Percentiles rank a stretch among this genome's conserved stretches.
These are phyloP conservation scores for Rhinogobius similis DNA, from an alignment of 2,113 vertebrate genomes.

Conservation along the genomic window DNA sequence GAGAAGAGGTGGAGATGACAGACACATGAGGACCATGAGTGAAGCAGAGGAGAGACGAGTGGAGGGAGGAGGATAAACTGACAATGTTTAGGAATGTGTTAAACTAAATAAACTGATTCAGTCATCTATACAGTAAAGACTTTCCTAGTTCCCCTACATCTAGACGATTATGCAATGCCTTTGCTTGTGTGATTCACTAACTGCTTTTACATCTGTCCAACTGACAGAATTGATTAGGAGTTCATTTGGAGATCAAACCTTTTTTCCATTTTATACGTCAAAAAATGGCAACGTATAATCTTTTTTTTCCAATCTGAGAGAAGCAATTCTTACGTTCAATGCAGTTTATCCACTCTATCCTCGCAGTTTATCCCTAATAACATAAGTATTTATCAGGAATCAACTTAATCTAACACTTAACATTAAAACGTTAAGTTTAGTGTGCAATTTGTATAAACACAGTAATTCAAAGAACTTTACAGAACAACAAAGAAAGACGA, in stretches of 20 bases:
- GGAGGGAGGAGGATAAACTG: slow-evolving; percentile 1
- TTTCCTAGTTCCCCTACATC: neutral
- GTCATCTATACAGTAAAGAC: neutral
- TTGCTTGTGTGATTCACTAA: neutral
- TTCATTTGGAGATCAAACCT: neutral
- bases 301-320: too few relatives aligned
- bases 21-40: slow-evolving; percentile 27
- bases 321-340: too few relatives aligned
- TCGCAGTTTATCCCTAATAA: neutral
- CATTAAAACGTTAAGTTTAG: neutral
- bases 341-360: too few relatives aligned
- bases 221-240: neutral
- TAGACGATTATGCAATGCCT: neutral
- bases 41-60: slow-evolving; percentile 16
- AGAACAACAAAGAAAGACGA: too few relatives aligned
- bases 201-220: neutral
- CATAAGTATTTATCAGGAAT: neutral
- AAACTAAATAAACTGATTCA: slow-evolving; percentile 52
- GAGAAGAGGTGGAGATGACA: slow-evolving; percentile 38
- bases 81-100: slow-evolving; percentile 31
- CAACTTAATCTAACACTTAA: neutral
- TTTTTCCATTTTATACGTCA: too few relatives aligned
- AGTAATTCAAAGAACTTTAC: too few relatives aligned
- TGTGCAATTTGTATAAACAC: too few relatives aligned
- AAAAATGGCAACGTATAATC: too few relatives aligned